Base-by-base conservation (phyloP, 2,113 vertebrate species). In the Cryptomyrus ogoouensis region DNA sequence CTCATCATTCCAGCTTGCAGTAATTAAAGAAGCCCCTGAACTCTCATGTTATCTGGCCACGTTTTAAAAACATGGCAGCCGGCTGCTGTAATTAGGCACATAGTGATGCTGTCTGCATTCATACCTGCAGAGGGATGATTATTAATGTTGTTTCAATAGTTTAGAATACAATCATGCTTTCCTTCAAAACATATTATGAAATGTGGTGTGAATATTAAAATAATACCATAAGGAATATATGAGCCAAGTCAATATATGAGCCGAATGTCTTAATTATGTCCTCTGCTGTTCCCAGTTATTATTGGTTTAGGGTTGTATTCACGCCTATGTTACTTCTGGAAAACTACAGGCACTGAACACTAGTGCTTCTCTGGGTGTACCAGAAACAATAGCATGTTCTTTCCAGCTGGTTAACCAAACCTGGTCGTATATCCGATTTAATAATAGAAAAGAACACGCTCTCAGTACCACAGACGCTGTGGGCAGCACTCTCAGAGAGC, bases 11-110 rank as follows among this genome's bases (percentile, higher is more conserved):
- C 70, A 89, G 58, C 42, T 91, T 88, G n/a, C 66, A n/a, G 89
- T 87, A 52, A 89, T 74, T 90, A 89, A 89, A 89, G 58, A 88
- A 27, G 21, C 24, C 49, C 74, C 27, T 13, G 35, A 77, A 66
- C 80, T 35, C 13, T 42, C 46, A 4, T 5, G 9, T n/a, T 53
- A 35, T 24, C 31, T 35, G 24, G 24, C 39, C 17, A 27, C 17
- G 17, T 50, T 88, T 90, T 74, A 70, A 83, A 91, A 89, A 42
- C 70, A 24, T 58, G 90, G 35, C 80, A 62, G 44, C 47, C 39
- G 13, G 10, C 21, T 39, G n/a, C 42, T 89, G 88, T 90, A 90
- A 87, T 91, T 87, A 83, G 89, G 49, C 80, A 87, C 88, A 70
- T 39, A 53, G 35, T 31, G 56, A 58, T 24, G 42, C 8, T 89